Conservation (phyloP, 1,140 invertebrate species). For the Nasonia giraulti region DNA sequence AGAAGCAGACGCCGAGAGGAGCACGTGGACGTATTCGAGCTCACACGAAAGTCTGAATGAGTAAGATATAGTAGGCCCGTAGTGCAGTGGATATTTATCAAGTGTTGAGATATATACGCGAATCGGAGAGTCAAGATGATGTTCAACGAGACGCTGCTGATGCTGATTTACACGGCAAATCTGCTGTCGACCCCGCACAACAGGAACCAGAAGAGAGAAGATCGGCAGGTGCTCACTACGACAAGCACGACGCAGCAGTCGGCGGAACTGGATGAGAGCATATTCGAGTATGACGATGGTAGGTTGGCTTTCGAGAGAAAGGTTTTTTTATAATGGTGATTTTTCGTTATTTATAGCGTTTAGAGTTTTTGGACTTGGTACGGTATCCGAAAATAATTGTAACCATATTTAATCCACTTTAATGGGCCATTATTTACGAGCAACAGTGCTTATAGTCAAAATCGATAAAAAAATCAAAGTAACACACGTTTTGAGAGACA, state of each 20-base stretch:
- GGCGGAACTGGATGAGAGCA: conserved; percentile 64
- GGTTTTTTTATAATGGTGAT: no score
- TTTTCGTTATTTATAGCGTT: no score
- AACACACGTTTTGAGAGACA: no score
- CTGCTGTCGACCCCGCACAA: conserved; percentile 57
- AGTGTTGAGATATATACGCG: background rate
- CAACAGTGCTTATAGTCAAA: no score
- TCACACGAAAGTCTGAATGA: background rate
- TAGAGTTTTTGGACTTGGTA: no score
- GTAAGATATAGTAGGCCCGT: background rate
- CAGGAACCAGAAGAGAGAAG: background rate
- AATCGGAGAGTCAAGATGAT: conserved; percentile 60
- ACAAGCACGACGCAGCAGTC: conserved; percentile 57
- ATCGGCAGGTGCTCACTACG: background rate
- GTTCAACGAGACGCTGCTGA: conserved; percentile 66
- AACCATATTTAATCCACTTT: no score
- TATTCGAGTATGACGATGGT: conserved; percentile 69
- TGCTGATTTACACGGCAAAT: conserved; percentile 66
- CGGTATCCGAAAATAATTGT: no score
- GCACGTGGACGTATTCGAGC: background rate
- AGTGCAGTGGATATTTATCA: background rate
- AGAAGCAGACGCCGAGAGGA: conserved; percentile 28
- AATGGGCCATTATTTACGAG: no score
- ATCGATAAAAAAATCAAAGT: no score
- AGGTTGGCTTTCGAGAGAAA: conserved; percentile 22